Conservation (phyloP, 2,113 vertebrate genomes). For the Formicarius rufipectus region DNA sequence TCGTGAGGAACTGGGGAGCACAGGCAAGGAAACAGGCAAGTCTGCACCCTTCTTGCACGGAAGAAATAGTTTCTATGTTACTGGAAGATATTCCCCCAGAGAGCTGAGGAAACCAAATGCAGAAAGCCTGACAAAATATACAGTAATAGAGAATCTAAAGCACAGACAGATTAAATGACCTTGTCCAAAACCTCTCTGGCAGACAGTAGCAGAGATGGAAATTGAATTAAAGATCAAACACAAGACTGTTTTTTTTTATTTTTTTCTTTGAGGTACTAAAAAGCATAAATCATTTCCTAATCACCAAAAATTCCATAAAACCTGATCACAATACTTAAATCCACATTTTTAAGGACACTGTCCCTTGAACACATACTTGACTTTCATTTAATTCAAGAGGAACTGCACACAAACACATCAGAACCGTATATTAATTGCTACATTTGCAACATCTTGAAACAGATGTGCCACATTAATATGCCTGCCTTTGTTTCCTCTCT, state of each 20-base stretch:
- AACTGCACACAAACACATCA: background rate
- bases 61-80: background rate
- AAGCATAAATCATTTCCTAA: background rate
- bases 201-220: background rate
- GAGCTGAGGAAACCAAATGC: background rate
- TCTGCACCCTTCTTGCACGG: background rate
- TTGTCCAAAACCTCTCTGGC: background rate
- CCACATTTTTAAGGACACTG: background rate
- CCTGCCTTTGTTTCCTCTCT: background rate
- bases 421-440: background rate
- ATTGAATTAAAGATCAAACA: background rate
- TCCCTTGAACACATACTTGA: background rate
- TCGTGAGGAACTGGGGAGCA: accelerated
- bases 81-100: background rate
- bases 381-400: background rate
- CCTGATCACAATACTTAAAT: background rate
- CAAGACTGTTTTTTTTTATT: background rate
- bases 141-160: background rate
- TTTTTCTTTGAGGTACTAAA: background rate
- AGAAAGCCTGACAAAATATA: background rate
- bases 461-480: background rate
- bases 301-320: background rate
- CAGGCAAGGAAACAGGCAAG: background rate
- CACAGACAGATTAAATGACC: background rate
- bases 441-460: background rate